Conservation (phyloP, 2,113 vertebrate genomes). For the Caloenas nicobarica region DNA sequence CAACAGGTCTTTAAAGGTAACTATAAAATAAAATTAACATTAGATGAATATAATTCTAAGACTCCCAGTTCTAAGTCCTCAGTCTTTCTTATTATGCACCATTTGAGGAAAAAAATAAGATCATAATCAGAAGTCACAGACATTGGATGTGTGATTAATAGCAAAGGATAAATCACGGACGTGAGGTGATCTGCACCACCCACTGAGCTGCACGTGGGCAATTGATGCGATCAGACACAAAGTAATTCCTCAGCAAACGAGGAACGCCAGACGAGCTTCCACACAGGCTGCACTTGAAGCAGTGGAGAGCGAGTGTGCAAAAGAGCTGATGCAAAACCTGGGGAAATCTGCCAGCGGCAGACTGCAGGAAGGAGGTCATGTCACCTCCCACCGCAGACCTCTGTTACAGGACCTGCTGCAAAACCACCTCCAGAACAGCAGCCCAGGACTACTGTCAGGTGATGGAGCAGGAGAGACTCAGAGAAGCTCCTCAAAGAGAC, state of each 20-base stretch:
- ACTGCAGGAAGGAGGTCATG: not conserved
- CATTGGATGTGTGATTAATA: not conserved
- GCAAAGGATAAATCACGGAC: not conserved
- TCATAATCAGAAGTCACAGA: not conserved
- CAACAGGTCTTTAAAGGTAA: not conserved
- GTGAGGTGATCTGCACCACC: not conserved
- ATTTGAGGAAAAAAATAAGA: not conserved
- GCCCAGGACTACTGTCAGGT: not conserved
- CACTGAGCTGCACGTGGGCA: accelerated
- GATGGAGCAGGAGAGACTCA: not conserved
- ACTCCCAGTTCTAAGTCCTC: not conserved
- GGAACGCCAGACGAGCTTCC: not conserved
- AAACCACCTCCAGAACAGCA: not conserved
- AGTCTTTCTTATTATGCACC: not conserved
- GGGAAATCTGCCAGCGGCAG: not conserved
- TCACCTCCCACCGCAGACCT: not conserved
- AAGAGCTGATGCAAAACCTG: not conserved
- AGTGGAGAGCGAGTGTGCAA: not conserved
- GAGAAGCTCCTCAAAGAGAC: not conserved
- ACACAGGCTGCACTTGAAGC: not conserved
- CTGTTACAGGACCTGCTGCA: accelerated
- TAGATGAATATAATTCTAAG: not conserved
- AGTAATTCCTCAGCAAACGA: not conserved
- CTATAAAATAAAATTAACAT: not conserved
- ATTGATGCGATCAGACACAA: accelerated